Evolutionary conservation across 2,888 invertebrate genomes (phyloP).

Genomic region (Muscina levida): DNA sequence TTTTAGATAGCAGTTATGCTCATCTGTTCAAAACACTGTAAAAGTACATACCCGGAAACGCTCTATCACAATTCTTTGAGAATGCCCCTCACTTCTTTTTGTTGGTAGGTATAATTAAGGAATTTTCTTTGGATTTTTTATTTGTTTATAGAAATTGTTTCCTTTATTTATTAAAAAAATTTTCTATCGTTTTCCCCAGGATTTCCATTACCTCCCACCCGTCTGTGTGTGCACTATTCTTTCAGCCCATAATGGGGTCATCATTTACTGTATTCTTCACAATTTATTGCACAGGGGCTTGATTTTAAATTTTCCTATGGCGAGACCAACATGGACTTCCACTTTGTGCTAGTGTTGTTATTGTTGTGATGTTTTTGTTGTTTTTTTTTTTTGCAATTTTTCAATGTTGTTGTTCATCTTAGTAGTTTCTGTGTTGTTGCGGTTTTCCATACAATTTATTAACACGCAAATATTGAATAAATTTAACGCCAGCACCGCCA

Average conservation of each 20-base stretch:
- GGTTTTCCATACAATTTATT: conserved; percentile 38
- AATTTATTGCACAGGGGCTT: not conserved
- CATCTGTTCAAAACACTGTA: too few species aligned
- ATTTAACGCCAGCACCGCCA: conserved; percentile 60
- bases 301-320: not conserved
- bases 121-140: too few species aligned
- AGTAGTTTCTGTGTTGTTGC: not conserved
- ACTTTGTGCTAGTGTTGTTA: not conserved
- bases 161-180: too few species aligned
- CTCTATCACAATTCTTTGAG: too few species aligned
- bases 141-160: too few species aligned
- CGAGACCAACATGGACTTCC: not conserved
- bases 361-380: not conserved
- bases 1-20: too few species aligned
- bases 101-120: too few species aligned
- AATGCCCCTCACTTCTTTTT: too few species aligned
- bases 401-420: conserved; percentile 14
- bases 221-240: not conserved
- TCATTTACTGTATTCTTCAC: not conserved
- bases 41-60: too few species aligned
- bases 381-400: not conserved
- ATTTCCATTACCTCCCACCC: too few species aligned
- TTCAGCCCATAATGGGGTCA: not conserved
- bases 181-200: too few species aligned
- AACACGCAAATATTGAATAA: conserved; percentile 65